phyloP scores from a whole-genome alignment of 2,888 invertebrate species.

The Paralinhomoeus sp. region DNA sequence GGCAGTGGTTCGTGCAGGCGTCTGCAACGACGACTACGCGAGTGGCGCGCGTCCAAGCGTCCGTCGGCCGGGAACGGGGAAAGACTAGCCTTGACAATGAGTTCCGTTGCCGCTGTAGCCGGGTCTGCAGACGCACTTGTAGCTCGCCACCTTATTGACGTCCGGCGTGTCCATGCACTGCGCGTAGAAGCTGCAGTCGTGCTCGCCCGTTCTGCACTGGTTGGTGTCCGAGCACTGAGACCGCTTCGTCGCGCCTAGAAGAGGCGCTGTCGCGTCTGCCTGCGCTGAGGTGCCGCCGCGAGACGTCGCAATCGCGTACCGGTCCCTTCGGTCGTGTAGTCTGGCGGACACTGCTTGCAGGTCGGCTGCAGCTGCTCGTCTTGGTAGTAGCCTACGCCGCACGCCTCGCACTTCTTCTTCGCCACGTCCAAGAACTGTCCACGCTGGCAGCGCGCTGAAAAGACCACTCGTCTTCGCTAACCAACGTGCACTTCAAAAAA shows the following conservation, averaged over 20 bases:
- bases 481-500: too few relatives aligned
- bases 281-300: too few relatives aligned
- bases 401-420: conserved; percentile 65
- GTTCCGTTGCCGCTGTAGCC: conserved; percentile 51
- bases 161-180: conserved; percentile 23
- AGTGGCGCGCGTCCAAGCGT: too few relatives aligned
- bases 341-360: conserved; percentile 68
- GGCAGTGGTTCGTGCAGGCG: conserved; percentile 22
- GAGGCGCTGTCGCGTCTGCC: too few relatives aligned
- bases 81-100: conserved; percentile 14
- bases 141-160: conserved; percentile 20
- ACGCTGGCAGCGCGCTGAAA: conserved; percentile 48
- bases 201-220: conserved; percentile 22
- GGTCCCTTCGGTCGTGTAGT: conserved; percentile 48
- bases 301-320: too few relatives aligned
- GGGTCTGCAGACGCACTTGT: conserved; percentile 67
- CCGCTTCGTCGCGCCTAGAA: too few relatives aligned
- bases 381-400: conserved; percentile 76
- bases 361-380: conserved; percentile 67
- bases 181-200: conserved; percentile 15
- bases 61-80: too few relatives aligned
- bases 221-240: conserved; percentile 23
- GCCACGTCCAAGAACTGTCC: conserved; percentile 67
- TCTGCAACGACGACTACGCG: conserved; percentile 10
- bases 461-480: too few relatives aligned